phyloP scores from a whole-genome alignment of 2,113 vertebrate species.

The Thalassoma bifasciatum region DNA sequence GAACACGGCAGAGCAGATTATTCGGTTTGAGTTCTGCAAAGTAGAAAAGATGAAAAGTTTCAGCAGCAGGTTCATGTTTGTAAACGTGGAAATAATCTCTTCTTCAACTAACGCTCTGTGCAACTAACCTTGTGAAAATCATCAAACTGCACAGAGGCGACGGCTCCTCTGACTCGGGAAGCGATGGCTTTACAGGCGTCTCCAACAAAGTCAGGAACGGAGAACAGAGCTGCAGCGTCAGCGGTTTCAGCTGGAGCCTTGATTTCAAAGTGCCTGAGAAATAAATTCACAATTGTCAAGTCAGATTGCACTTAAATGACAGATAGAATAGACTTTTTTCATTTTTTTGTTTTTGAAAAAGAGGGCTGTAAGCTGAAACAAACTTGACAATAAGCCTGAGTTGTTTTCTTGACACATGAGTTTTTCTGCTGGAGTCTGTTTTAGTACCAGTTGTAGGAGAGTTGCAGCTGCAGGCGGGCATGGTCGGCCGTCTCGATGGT shows the following conservation, averaged over 20 bases:
- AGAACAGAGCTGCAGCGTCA: slow-evolving; percentile 83
- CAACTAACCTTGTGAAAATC: slow-evolving; percentile 90
- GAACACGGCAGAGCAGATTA: slow-evolving; percentile 91
- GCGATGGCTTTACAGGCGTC: slow-evolving; percentile 92
- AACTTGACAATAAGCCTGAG: no score
- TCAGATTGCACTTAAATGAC: no score
- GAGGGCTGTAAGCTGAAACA: no score
- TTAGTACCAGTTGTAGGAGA: slow-evolving; percentile 91
- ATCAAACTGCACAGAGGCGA: slow-evolving; percentile 91
- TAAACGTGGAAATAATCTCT: no score
- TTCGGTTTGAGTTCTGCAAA: slow-evolving; percentile 88
- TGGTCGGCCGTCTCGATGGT: slow-evolving; percentile 93
- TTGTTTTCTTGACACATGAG: no score
- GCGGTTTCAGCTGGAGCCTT: slow-evolving; percentile 32
- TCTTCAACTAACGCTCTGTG: no score
- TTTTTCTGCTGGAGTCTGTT: no score
- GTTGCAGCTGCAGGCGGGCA: slow-evolving; percentile 91
- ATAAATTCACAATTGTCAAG: no score
- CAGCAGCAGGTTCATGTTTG: no score
- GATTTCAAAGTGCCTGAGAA: slow-evolving; percentile 89
- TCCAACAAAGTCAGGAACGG: slow-evolving; percentile 89
- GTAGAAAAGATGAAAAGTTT: background rate
- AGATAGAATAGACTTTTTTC: no score
- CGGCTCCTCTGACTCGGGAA: slow-evolving; percentile 88
- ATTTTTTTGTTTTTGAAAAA: no score